phyloP scores from a whole-genome alignment of 2,797 vertebrate genomes.

The Siniperca obscura region DNA sequence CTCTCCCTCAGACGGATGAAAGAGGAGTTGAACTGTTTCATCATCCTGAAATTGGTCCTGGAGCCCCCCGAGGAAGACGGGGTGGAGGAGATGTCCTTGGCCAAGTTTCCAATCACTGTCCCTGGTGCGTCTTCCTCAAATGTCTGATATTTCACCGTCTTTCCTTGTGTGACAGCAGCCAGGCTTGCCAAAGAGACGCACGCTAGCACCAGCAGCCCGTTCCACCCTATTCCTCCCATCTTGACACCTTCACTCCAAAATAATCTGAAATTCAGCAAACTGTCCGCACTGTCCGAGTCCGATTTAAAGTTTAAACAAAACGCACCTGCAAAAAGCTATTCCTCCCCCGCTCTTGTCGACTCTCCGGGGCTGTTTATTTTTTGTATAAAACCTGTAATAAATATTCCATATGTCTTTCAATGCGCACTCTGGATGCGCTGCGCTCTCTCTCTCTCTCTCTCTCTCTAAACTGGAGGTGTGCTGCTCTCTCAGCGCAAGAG shows the following conservation, averaged over 20 bases:
- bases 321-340: conserved; percentile 5
- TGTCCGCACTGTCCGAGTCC: conserved; percentile 56
- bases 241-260: conserved; percentile 59
- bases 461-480: conserved; percentile 67
- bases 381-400: conserved; percentile 47
- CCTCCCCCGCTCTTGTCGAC: conserved; percentile 25
- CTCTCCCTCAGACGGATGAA: conserved; percentile 91
- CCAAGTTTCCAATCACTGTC: conserved; percentile 94
- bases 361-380: conserved; percentile 31
- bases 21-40: conserved; percentile 94
- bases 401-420: conserved; percentile 74
- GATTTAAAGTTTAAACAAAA: conserved; percentile 45
- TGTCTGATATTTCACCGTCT: conserved; percentile 93
- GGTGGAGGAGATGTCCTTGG: conserved; percentile 90
- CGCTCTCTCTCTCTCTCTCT: conserved; percentile 43
- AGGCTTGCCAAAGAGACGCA: conserved; percentile 72
- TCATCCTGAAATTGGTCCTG: conserved; percentile 90
- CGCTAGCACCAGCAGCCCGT: conserved; percentile 68
- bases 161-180: conserved; percentile 77
- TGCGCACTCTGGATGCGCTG: conserved; percentile 73
- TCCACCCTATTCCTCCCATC: conserved; percentile 75
- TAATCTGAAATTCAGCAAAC: conserved; percentile 55
- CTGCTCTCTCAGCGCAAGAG: conserved; percentile 77
- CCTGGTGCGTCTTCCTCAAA: conserved; percentile 95
- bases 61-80: conserved; percentile 73